phyloP scores from a whole-genome alignment of 2,888 invertebrate species.

The Drosophila atripex region DNA sequence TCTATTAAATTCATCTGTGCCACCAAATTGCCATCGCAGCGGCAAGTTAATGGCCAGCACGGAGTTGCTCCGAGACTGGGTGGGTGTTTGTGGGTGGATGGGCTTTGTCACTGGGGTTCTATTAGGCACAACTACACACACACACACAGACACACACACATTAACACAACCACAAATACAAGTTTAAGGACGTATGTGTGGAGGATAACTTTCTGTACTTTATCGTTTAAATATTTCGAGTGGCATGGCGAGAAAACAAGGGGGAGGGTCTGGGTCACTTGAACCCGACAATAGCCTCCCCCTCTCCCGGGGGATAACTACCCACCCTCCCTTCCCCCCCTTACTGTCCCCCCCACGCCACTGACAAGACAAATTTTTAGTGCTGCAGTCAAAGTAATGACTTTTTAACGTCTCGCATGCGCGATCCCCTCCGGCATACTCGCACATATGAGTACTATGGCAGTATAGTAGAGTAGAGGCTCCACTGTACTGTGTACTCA shows the following conservation, averaged over 20 bases:
- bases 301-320: background rate
- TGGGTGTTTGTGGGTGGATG: conserved; percentile 29
- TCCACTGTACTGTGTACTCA: background rate
- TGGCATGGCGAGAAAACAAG: conserved; percentile 26
- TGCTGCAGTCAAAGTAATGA: conserved; percentile 61
- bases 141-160: conserved; percentile 9
- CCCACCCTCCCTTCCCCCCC: no score
- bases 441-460: conserved; percentile 7
- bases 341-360: background rate
- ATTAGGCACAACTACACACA: conserved; percentile 65
- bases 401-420: conserved; percentile 60
- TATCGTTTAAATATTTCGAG: conserved; percentile 76
- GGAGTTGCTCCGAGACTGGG: conserved; percentile 1
- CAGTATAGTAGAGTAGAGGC: background rate
- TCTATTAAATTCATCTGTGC: conserved; percentile 70
- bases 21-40: conserved; percentile 61
- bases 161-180: conserved; percentile 14
- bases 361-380: conserved; percentile 66
- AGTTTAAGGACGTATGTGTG: background rate
- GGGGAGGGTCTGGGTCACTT: conserved; percentile 41
- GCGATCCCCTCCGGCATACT: conserved; percentile 13
- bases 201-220: conserved; percentile 49
- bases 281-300: conserved; percentile 63
- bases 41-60: conserved; percentile 69
- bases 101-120: conserved; percentile 75